These are phyloP conservation scores for Pyrrhosoma nymphula DNA, from an alignment of 2,888 invertebrate genomes.

Conservation along the genomic window DNA sequence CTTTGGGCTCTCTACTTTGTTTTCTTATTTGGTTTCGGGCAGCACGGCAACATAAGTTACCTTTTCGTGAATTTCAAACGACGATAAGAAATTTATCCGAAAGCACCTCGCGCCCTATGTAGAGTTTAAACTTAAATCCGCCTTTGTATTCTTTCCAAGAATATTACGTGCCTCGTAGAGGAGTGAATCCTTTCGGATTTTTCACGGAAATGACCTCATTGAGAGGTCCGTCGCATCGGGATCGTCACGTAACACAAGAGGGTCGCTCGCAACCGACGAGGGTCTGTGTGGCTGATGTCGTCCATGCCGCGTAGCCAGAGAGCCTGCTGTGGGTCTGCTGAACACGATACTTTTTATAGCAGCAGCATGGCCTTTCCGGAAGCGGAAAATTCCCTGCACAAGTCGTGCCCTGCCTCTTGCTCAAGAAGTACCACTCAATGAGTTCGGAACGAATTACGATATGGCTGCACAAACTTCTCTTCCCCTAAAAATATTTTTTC, in stretches of 20 bases:
- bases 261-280: background rate
- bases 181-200: background rate
- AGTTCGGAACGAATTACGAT: constrained; percentile 16
- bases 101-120: no score
- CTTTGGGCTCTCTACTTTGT: no score
- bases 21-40: no score
- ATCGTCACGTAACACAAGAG: background rate
- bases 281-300: background rate
- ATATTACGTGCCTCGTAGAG: background rate
- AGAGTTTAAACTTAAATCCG: no score
- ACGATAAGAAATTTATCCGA: background rate
- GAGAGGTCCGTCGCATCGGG: background rate
- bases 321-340: background rate
- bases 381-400: constrained; percentile 34
- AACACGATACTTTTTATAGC: constrained; percentile 43
- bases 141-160: no score
- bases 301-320: background rate
- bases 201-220: background rate
- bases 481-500: background rate
- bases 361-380: background rate
- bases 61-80: background rate
- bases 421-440: background rate
- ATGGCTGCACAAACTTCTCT: background rate
- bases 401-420: background rate
- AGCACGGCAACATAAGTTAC: no score